Base-by-base conservation (phyloP, 2,113 vertebrate species). In the Mesoclemmys tuberculata region DNA sequence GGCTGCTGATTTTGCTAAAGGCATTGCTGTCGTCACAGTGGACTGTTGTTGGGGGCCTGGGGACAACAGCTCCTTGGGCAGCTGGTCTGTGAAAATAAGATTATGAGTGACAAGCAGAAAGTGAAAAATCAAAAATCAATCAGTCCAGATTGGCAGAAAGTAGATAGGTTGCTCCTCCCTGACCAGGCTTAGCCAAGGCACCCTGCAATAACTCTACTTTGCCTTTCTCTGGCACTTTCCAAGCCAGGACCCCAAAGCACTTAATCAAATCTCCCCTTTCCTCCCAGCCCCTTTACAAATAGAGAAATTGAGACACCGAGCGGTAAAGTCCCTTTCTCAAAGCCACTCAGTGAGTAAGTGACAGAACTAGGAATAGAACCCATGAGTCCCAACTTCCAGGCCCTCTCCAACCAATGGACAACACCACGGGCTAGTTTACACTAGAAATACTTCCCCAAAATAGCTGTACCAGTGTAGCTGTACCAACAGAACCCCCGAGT, bases 31-130 rank as follows among this genome's bases (percentile, higher is more conserved):
- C 87, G 5, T 92, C 24, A 75, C 89, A 3, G 94, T 85, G 10
- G 95, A 88, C 3, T 80, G 2, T 48, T 92, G 95, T 64, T 93
- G 96, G 0, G 8, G 56, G 2, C 58, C 29, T 1, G 84, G 85
- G 3, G 90, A 94, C 9, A 96, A 64, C 22, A 93, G 16, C 24
- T 95, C 96, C 54, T 75, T 80, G 10, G 93, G 54, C 52, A 98
- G 94, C 92, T 97, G 97, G 80, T 97, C 98, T 98, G 91, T 10
- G 81, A 51, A 44, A 75, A 14, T 38, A 44, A 52, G 24, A 49
- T 29, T 27, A 12, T 21, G 6, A 10, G 52, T 44, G 7, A 6
- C 12, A 35, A 18, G 24, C n/a, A 41, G 2, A 41, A 13, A 27
- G n/a, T 29, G 3, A 71, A 68, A 14, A 5, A 35, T 24, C 3